Conservation (phyloP, 2,113 vertebrate species). For the Nothobranchius furzeri region DNA sequence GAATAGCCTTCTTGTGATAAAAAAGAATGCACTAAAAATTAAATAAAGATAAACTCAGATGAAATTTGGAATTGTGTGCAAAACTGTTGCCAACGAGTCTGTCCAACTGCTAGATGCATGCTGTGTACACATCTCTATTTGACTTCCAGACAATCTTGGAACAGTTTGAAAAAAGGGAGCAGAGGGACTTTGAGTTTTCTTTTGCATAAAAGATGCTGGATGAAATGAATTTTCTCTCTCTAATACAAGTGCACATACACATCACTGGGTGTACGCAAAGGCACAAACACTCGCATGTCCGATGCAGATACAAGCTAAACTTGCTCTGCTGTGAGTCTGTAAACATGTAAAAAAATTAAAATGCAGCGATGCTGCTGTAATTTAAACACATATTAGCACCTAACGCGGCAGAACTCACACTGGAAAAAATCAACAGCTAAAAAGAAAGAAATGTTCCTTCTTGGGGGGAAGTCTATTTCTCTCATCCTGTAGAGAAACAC, state of each 20-base stretch:
- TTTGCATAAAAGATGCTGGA: constrained; percentile 59
- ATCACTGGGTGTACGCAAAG: constrained; percentile 47
- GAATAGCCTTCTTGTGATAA: constrained; percentile 16
- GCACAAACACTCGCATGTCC: constrained; percentile 36
- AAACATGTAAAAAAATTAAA: constrained; percentile 62
- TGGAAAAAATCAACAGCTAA: constrained; percentile 66
- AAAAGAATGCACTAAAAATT: constrained; percentile 22
- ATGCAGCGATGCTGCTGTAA: constrained; percentile 56
- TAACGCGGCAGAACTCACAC: constrained; percentile 60
- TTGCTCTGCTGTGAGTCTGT: constrained; percentile 53
- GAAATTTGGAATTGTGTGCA: constrained; percentile 36
- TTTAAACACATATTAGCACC: constrained; percentile 72
- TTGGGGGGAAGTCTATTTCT: constrained; percentile 34
- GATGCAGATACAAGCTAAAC: constrained; percentile 38
- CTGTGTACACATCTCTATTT: constrained; percentile 67
- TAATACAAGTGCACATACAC: constrained; percentile 9
- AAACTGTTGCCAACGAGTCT: constrained; percentile 46
- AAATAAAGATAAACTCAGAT: constrained; percentile 42
- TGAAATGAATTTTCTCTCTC: constrained; percentile 24
- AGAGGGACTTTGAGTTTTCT: constrained; percentile 49
- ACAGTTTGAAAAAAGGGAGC: constrained; percentile 53
- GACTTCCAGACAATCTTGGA: constrained; percentile 69
- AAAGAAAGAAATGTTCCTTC: constrained; percentile 61
- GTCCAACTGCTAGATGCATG: constrained; percentile 52
- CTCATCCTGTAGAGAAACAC: constrained; percentile 50